Evolutionary conservation across 2,797 vertebrate genomes (phyloP), one percentile per base, ranked within the genome.

Genomic region (Acipenser oxyrinchus): DNA sequence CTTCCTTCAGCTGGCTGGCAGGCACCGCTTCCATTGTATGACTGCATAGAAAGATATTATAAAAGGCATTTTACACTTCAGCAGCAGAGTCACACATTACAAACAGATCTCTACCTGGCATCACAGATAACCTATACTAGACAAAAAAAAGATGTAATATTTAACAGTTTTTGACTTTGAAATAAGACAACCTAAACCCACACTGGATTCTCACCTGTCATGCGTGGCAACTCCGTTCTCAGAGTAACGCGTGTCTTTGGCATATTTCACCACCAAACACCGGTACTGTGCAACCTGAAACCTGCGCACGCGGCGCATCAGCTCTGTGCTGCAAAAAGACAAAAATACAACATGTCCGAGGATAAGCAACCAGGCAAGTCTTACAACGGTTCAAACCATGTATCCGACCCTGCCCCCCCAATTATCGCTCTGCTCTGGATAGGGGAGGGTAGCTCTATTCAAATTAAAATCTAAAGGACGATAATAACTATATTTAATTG

Each of bases 261-360:
- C 88, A 0, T 98, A 98, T 79, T 99, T 99, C 69, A 99, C 81
- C 71, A 99, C 80, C 69, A 99, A 68, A 72, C 96, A 98, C 55
- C 74, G 86, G 76, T 98, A 93, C 80, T 96, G 96, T 0, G 96
- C 95, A 0, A 98, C 78, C 82, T 95, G 93, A 82, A 97, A 98
- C 13, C 95, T 89, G 0, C 93, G 89, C 49, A 99, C 94, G 9
- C 96, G 77, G 48, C 96, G 84, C 90, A 98, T 94, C 67, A 99
- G 79, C 71, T 99, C 96, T 0, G 96, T 98, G 80, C 96, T 98
- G 83, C 52, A 63, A 72, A 67, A 12, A 7, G 0, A 62, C 6
- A 66, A 7, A 4, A 9, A 18, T 23, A 53, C 11, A 58, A 64
- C n/a, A 37, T 37, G 37, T 37, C 37, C 3, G 37, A 37, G 37